phyloP scores from a whole-genome alignment of 1,140 invertebrate genomes.

The Helicoverpa armigera region DNA sequence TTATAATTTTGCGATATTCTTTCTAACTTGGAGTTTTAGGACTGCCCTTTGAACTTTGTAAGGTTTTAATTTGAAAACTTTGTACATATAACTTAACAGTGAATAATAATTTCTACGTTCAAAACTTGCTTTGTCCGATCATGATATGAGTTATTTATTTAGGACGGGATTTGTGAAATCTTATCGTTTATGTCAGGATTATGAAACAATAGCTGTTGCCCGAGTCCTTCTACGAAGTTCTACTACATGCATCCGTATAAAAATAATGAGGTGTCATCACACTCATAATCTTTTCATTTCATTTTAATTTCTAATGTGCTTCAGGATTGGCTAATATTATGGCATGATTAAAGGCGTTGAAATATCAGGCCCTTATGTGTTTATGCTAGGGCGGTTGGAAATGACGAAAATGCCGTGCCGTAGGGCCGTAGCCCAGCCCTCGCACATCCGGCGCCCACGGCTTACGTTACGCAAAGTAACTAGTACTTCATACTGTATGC shows the following conservation, averaged over 20 bases:
- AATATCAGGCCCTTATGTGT: slow-evolving; percentile 28
- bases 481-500: slow-evolving; percentile 8
- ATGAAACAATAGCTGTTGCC: too few species aligned
- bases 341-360: neutral
- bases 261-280: too few species aligned
- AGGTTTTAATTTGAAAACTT: neutral
- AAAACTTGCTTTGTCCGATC: too few species aligned
- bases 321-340: too few species aligned
- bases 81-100: neutral
- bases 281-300: too few species aligned
- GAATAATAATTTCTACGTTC: too few species aligned
- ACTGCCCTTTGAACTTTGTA: slow-evolving; percentile 12
- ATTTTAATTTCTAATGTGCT: too few species aligned
- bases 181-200: too few species aligned
- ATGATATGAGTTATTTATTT: too few species aligned
- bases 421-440: slow-evolving; percentile 51
- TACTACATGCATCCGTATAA: too few species aligned
- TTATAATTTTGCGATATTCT: slow-evolving; percentile 29
- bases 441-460: slow-evolving; percentile 64
- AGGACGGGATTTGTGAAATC: too few species aligned
- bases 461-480: slow-evolving; percentile 28
- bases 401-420: slow-evolving; percentile 51
- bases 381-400: slow-evolving; percentile 26
- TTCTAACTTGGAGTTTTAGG: slow-evolving; percentile 21
- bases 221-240: too few species aligned